Evolutionary conservation across 2,113 vertebrate species (phyloP).

Genomic region (Martes martes): DNA sequence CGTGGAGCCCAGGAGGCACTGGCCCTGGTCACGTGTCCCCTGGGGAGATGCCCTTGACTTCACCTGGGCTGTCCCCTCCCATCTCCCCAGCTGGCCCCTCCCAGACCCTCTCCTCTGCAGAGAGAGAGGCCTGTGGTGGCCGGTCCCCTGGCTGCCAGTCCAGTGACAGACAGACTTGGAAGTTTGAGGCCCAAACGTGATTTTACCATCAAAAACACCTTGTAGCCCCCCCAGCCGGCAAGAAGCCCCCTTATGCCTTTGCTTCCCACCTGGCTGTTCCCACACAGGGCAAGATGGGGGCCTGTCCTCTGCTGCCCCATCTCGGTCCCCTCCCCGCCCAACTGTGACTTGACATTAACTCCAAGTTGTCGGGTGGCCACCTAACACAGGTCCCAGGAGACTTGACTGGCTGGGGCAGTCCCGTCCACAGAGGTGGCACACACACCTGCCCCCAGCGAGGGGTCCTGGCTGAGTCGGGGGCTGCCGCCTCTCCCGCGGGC

Average conservation of each 20-base stretch:
- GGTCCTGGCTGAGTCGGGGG: not conserved
- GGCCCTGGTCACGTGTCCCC: not conserved
- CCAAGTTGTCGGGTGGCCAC: not conserved
- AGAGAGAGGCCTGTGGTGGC: not conserved
- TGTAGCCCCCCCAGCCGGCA: not conserved
- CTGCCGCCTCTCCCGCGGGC: not conserved
- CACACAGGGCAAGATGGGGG: not conserved
- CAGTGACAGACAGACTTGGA: not conserved
- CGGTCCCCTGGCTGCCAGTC: not conserved
- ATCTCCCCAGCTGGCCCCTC: not conserved
- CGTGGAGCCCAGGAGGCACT: not conserved
- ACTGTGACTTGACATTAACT: not conserved
- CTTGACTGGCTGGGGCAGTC: not conserved
- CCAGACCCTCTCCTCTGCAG: fast-evolving
- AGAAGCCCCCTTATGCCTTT: not conserved
- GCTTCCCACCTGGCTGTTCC: not conserved
- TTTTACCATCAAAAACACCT: not conserved
- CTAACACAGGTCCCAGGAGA: not conserved
- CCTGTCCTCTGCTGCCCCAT: not conserved
- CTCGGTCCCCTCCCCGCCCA: not conserved
- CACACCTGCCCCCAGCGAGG: not conserved
- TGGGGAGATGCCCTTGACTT: not conserved
- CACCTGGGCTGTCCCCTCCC: not conserved
- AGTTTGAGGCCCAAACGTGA: not conserved
- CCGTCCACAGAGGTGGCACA: not conserved